These are phyloP conservation scores for Python bivittatus DNA, from an alignment of 2,113 vertebrate genomes.

Conservation along the genomic window DNA sequence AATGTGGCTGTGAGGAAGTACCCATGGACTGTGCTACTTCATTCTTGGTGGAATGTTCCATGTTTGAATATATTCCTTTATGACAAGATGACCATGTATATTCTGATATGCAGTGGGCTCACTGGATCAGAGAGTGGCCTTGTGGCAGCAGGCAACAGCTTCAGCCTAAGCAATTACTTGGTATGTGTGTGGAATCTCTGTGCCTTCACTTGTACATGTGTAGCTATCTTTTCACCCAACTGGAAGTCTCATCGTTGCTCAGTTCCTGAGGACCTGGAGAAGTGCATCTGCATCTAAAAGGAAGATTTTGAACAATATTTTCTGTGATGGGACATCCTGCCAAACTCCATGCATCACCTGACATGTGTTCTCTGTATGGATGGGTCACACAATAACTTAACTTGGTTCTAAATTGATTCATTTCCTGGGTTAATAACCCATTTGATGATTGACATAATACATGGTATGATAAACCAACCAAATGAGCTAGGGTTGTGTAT, in stretches of 20 bases:
- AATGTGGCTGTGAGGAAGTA: too few species aligned
- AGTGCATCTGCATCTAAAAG: background rate
- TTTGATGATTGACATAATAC: background rate
- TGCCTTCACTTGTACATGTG: background rate
- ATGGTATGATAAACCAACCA: background rate
- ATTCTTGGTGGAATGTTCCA: background rate
- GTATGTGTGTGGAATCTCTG: background rate
- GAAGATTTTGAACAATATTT: background rate
- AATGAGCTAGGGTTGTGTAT: background rate
- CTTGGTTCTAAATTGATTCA: background rate
- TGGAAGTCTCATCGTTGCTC: background rate
- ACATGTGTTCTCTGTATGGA: background rate
- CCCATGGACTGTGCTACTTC: background rate
- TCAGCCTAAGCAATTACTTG: background rate
- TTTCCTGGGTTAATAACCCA: background rate
- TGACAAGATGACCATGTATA: too few species aligned
- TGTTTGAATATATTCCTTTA: background rate
- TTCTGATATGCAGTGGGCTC: too few species aligned
- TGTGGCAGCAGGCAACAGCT: too few species aligned
- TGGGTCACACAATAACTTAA: background rate
- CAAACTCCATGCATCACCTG: background rate
- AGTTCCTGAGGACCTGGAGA: background rate
- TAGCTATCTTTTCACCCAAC: background rate
- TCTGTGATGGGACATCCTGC: background rate
- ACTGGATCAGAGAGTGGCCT: too few species aligned